Base-by-base conservation (phyloP, 2,113 vertebrate species). In the Cryptotis parvus region DNA sequence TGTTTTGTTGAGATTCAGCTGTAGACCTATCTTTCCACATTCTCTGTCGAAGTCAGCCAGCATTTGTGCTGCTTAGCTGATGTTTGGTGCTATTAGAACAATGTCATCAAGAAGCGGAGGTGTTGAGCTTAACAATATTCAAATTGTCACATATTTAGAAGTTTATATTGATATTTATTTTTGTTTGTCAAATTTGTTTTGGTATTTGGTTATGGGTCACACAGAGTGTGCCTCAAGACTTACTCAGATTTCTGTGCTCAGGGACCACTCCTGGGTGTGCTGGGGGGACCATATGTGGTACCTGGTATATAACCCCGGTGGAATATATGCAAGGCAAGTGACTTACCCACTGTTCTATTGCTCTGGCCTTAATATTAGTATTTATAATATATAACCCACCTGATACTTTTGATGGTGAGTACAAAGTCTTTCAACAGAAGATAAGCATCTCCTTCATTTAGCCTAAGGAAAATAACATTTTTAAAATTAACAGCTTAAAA, bases 361-460 rank as follows among this genome's bases (percentile, higher is more conserved):
- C 55, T 58, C 22, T 58, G 6, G 15, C 8, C 18, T 20, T 69
- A 2, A 85, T 87, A 74, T 35, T 16, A 82, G 6, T 70, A 75
- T 70, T 88, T 93, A 74, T 86, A 93, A 83, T 43, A 55, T 11
- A 26, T 52, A 55, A 86, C 92, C 76, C 31, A 96, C 96, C 96
- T 96, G 94, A 96, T 95, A 76, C 89, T 33, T 73, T n/a, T 20
- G 89, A 96, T 43, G 39, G 68, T 96, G 55, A 95, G 79, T 33
- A 0, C 3, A 93, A 96, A 96, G 77, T 96, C 96, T 86, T 96
- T 95, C 89, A 96, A 55, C 39, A 94, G n/a, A 0, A 2, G 0
- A 31, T 96, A 96, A 68, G 91, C 95, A 0, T 18, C 52, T 41
- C 95, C 94, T 69, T 18, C 33, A 80, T 96, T 61, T 52, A 96